A percentile compares a stretch with the other conserved stretches of the same genome.
Conservation (phyloP, 2,113 vertebrate species). For the Tachysurus vachellii region DNA sequence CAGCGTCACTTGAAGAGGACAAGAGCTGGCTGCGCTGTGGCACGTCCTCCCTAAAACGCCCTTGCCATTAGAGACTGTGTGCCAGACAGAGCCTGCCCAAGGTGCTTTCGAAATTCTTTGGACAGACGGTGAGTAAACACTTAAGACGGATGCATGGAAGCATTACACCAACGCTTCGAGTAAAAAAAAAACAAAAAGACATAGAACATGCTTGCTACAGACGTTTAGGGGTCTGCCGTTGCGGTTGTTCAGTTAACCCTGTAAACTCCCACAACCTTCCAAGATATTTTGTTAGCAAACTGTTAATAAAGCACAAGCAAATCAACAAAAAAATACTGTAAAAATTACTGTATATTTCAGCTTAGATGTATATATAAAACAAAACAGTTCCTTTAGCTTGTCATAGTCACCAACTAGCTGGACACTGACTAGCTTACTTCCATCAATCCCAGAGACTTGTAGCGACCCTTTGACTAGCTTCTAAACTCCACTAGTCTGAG, state of each 20-base stretch:
- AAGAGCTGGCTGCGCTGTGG: constrained; percentile 61
- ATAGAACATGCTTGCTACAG: not conserved
- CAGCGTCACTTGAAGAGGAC: constrained; percentile 74
- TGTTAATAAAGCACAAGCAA: not conserved
- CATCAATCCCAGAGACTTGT: not conserved
- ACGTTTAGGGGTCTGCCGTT: too few relatives aligned
- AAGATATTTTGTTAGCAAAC: not conserved
- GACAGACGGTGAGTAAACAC: constrained; percentile 36
- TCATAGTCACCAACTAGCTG: not conserved
- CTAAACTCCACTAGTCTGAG: not conserved
- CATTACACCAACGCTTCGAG: not conserved
- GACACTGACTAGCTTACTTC: too few relatives aligned
- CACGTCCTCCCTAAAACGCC: constrained; percentile 62
- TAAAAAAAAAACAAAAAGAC: not conserved
- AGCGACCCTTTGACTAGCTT: not conserved
- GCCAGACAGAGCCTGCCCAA: constrained; percentile 62
- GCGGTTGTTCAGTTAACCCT: not conserved
- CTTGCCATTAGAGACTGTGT: constrained; percentile 67
- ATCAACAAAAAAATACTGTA: not conserved
- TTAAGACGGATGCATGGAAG: not conserved
- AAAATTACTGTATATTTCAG: too few relatives aligned
- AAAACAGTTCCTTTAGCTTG: not conserved
- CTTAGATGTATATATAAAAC: not conserved
- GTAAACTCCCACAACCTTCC: not conserved
- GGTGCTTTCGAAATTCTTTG: constrained; percentile 66